phyloP scores from a whole-genome alignment of 1,140 invertebrate species.

The Neuroterus valhalla region DNA sequence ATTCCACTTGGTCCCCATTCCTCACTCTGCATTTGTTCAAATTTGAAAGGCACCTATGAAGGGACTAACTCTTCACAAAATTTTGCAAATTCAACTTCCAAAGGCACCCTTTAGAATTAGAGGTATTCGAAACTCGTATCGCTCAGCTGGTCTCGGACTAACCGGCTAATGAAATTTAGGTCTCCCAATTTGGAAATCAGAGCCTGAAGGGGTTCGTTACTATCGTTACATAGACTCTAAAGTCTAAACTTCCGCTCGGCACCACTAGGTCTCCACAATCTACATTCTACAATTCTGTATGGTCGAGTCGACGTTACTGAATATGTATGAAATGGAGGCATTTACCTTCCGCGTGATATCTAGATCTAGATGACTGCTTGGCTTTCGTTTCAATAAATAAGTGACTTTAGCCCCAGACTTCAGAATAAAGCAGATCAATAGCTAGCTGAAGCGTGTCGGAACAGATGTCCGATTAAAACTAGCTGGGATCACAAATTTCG shows the following conservation, averaged over 20 bases:
- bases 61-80: no score
- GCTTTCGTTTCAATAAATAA: slow-evolving; percentile 44
- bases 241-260: background rate
- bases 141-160: background rate
- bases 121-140: background rate
- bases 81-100: background rate
- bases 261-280: background rate
- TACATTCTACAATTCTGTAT: no score
- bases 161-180: slow-evolving; percentile 21
- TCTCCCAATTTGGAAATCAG: slow-evolving; percentile 26
- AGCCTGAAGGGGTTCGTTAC: slow-evolving; percentile 22
- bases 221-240: slow-evolving; percentile 21
- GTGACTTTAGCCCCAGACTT: slow-evolving; percentile 43
- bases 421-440: slow-evolving; percentile 34
- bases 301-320: slow-evolving; percentile 25
- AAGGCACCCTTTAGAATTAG: background rate
- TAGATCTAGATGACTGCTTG: background rate
- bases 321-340: slow-evolving; percentile 26
- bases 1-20: no score
- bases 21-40: no score
- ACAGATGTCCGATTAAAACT: slow-evolving; percentile 38
- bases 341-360: slow-evolving; percentile 29
- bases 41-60: no score
- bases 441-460: slow-evolving; percentile 13
- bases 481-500: background rate